Conservation (phyloP, 2,797 vertebrate genomes). For the Melanotaenia maccullochi region DNA sequence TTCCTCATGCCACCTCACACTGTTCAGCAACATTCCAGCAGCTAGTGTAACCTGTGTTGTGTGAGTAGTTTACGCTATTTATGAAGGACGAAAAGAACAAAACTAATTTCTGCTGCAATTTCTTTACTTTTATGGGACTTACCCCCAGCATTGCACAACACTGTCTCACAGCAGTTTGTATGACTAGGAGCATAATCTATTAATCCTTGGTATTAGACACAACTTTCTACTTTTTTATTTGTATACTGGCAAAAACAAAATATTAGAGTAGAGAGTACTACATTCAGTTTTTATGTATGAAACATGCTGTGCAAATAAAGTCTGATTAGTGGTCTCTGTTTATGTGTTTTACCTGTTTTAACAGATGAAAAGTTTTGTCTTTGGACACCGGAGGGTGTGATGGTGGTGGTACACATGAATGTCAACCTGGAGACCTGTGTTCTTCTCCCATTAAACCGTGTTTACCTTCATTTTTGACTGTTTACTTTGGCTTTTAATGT, state of each 20-base stretch:
- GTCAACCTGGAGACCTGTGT: background rate
- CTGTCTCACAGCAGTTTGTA: background rate
- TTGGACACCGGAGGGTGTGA: background rate
- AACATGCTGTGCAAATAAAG: background rate
- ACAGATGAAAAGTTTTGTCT: background rate
- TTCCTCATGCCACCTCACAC: background rate
- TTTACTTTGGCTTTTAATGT: background rate
- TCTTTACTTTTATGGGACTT: background rate
- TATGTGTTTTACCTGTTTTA: background rate
- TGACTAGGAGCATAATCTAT: background rate
- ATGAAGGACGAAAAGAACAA: background rate
- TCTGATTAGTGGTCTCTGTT: background rate
- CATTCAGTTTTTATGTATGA: no score
- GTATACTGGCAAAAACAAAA: background rate
- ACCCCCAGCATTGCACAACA: background rate
- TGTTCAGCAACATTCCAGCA: slow-evolving; percentile 24
- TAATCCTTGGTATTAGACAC: background rate
- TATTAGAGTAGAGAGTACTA: background rate
- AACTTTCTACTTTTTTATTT: background rate
- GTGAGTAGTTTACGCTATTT: slow-evolving; percentile 10
- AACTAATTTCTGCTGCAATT: background rate
- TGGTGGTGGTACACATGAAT: background rate
- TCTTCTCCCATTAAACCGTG: background rate
- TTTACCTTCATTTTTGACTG: background rate
- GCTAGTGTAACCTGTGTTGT: slow-evolving; percentile 17